Base-by-base conservation (phyloP, 2,888 invertebrate species). In the Trachelus iudaicus region DNA sequence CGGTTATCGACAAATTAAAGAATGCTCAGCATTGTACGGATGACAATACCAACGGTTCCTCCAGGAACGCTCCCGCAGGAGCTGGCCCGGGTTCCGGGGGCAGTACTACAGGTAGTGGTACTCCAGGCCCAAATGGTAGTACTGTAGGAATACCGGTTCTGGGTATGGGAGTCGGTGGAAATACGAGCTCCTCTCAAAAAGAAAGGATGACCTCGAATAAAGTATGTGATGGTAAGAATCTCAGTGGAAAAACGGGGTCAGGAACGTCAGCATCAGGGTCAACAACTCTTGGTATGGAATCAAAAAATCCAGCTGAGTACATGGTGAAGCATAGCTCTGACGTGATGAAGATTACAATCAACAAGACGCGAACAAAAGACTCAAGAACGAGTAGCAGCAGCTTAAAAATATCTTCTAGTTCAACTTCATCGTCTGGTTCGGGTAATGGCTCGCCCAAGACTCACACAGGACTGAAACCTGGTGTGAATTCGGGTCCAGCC, bases 281-380 rank as follows among this genome's bases (percentile, higher is more conserved):
- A 56, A 6, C 56, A 56, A 71, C 30, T 15, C 71, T 34, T 31
- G 34, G 33, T 33, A 87, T 91, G 0, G 93, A 93, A 69, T 93
- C 92, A 79, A 96, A 96, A 92, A 95, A 95, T 88, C 95, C 96
- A 37, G 91, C 91, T 0, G 97, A 97, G 87, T 97, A 97, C 87
- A 97, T 97, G 95, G 96, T 98, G 0, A 98, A 97, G 88, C 96
- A 96, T 31, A 97, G 97, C 88, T 95, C 95, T 30, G 97, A 97
- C 85, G 97, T 97, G 4, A 96, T 98, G 92, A 98, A 98, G 91
- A 94, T 98, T 77, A 98, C 97, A 3, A 97, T 98, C 35, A 98
- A 97, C 88, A 98, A 98, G 92, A 97, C 97, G 0, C 93, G 96
- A 86, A 94, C 95, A 34, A 96, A 96, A 88, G 96, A 96, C 79